Evolutionary conservation across 2,797 vertebrate species (phyloP).

Genomic region (Centropyge bicolor): DNA sequence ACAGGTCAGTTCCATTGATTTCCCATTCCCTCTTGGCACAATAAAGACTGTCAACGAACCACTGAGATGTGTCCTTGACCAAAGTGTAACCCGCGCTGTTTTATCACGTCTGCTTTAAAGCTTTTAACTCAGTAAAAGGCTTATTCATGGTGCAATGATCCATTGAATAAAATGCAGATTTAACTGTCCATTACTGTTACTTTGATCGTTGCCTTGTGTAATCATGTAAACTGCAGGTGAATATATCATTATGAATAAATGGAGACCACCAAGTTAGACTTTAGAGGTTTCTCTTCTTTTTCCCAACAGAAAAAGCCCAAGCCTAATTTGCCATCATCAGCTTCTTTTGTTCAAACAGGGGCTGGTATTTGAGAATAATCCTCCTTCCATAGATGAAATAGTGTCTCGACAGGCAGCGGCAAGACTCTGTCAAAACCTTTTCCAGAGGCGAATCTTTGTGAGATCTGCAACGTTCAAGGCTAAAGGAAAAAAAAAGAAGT

Average conservation of each 20-base stretch:
- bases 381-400: slow-evolving; percentile 87
- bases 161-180: slow-evolving; percentile 66
- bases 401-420: slow-evolving; percentile 87
- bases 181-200: slow-evolving; percentile 57
- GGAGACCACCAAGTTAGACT: slow-evolving; percentile 86
- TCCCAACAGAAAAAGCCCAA: slow-evolving; percentile 84
- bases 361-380: slow-evolving; percentile 90
- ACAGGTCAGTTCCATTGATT: slow-evolving; percentile 85
- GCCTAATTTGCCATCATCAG: slow-evolving; percentile 90
- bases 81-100: slow-evolving; percentile 72
- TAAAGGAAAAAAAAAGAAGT: slow-evolving; percentile 74
- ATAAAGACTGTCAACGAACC: slow-evolving; percentile 82
- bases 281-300: slow-evolving; percentile 79
- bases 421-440: slow-evolving; percentile 86
- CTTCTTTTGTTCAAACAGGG: slow-evolving; percentile 88
- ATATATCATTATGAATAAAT: slow-evolving; percentile 83
- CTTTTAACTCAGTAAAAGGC: slow-evolving; percentile 64
- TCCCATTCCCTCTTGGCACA: slow-evolving; percentile 85
- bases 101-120: slow-evolving; percentile 59
- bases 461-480: slow-evolving; percentile 77
- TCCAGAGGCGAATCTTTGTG: slow-evolving; percentile 81
- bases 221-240: slow-evolving; percentile 77
- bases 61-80: slow-evolving; percentile 83
- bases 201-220: slow-evolving; percentile 72
- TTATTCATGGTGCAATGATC: slow-evolving; percentile 49